Evolutionary conservation across 2,797 vertebrate genomes (phyloP), one percentile per base, ranked within the genome.

Genomic region (Gephyroberyx darwinii): DNA sequence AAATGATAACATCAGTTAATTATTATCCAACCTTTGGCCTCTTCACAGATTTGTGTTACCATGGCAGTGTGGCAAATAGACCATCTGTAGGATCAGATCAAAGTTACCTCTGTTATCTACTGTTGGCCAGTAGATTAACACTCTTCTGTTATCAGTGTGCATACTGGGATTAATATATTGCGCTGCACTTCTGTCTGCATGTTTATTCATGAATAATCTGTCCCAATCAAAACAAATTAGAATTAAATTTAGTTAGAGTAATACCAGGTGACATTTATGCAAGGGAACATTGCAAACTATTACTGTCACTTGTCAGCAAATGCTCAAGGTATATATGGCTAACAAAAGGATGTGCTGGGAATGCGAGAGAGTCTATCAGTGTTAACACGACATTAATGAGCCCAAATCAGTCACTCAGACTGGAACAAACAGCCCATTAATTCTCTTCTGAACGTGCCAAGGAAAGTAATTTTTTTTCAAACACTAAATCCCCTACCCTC

Each of bases 341-440:
- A 56, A 65, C 9, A 55, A 14, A 33, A 13, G 9, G 65, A 76
- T 84, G 82, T 90, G 85, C 56, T 19, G 12, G 10, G 80, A 87
- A 89, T 88, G 61, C 56, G 54, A 72, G 39, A 68, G 58, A 71
- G 66, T 51, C 77, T 12, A 86, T 90, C 69, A 86, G 31, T 39
- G 45, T 53, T 33, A 73, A 74, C 0, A 8, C 1, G 5, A 47
- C 37, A 4, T 63, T 8, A 61, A 69, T 58, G 62, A 10, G 47
- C 17, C 33, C 19, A 65, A 74, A 82, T 70, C 41, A 56, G 22
- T 48, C 35, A 62, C 69, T 74, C 30, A 61, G 47, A 73, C 56
- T 84, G 69, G 55, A 35, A 81, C 37, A 78, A 79, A 83, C 47
- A 77, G 26, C 7, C 5, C 39, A 80, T 81, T 85, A 65, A 75